A percentile compares a stretch with the other conserved stretches of the same genome.
These are phyloP conservation scores for Sarcoramphus papa DNA, from an alignment of 2,797 vertebrate species.

Conservation along the genomic window DNA sequence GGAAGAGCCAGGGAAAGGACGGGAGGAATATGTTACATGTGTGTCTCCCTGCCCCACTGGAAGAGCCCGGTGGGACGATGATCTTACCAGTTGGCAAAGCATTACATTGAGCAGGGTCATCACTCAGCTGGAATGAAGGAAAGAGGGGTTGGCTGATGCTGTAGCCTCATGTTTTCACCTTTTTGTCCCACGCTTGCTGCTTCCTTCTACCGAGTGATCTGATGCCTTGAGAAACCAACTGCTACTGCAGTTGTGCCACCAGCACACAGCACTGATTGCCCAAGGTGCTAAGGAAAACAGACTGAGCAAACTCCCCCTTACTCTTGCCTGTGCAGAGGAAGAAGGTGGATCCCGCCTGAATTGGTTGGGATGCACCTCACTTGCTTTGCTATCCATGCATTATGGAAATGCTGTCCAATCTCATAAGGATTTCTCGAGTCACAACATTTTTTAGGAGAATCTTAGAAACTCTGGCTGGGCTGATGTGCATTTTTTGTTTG, in stretches of 20 bases:
- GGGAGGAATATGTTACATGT: background rate
- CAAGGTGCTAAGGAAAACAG: background rate
- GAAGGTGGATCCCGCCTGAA: background rate
- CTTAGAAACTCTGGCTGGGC: background rate
- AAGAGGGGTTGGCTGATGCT: background rate
- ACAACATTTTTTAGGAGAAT: background rate
- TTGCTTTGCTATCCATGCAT: background rate
- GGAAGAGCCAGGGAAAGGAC: background rate
- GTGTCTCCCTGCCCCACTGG: background rate
- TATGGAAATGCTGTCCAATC: background rate
- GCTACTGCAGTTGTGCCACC: background rate
- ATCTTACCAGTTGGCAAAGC: background rate
- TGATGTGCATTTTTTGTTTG: background rate
- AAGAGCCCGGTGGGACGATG: background rate
- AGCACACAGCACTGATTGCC: background rate
- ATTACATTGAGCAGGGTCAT: background rate
- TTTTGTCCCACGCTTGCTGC: background rate
- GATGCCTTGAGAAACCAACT: background rate
- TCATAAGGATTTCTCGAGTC: background rate
- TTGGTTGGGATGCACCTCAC: fast-evolving
- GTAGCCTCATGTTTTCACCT: background rate
- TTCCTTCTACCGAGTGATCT: background rate
- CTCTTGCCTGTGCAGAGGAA: background rate
- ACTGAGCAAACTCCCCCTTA: background rate
- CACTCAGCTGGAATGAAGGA: background rate